A percentile compares a stretch with the other conserved stretches of the same genome.
These are phyloP conservation scores for Pipistrellus pygmaeus DNA, from an alignment of 2,797 vertebrate species.

Conservation along the genomic window DNA sequence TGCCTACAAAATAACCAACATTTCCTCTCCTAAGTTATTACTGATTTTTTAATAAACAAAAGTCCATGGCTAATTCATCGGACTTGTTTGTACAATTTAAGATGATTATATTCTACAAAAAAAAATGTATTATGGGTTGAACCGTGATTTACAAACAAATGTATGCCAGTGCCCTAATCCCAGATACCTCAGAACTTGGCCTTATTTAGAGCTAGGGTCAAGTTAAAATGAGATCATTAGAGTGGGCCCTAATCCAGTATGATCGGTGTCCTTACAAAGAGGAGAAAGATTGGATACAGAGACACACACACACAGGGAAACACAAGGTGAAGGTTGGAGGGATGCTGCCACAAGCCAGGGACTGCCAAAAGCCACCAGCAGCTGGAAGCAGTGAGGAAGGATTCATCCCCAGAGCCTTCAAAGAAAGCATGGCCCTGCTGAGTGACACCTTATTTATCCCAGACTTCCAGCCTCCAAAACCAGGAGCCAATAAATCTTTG, in stretches of 20 bases:
- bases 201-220: background rate
- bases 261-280: background rate
- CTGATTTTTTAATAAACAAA: constrained; percentile 12
- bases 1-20: background rate
- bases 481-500: background rate
- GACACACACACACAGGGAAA: background rate
- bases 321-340: background rate
- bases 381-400: background rate
- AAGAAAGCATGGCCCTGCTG: background rate
- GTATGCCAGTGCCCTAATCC: background rate
- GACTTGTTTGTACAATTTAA: background rate
- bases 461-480: background rate
- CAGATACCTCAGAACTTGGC: background rate
- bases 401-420: background rate
- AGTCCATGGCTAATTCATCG: background rate
- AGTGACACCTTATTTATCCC: background rate
- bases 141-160: background rate
- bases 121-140: background rate
- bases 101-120: background rate
- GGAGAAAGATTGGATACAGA: background rate
- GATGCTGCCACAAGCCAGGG: background rate
- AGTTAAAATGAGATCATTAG: background rate
- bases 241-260: background rate
- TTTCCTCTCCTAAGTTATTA: constrained; percentile 9
- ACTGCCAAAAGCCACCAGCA: background rate